A percentile compares a stretch with the other conserved stretches of the same genome.
These are phyloP conservation scores for Ammodytes dubius DNA, from an alignment of 2,113 vertebrate genomes.

Conservation along the genomic window DNA sequence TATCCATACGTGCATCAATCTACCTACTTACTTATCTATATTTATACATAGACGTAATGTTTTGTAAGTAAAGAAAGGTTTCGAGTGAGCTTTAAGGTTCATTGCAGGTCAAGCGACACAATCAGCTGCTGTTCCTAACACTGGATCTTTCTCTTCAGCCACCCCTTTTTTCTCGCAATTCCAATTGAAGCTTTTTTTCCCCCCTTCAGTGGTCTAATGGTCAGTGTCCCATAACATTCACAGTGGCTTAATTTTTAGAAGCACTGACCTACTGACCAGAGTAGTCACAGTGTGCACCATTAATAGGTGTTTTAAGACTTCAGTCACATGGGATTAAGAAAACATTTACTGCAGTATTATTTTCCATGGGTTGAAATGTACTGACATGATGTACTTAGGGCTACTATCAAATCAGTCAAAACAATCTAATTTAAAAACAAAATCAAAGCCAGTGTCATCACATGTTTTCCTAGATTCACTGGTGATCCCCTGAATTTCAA, in stretches of 20 bases:
- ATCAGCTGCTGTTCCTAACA: slow-evolving; percentile 51
- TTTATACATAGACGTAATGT: background rate
- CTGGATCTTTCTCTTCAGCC: slow-evolving; percentile 43
- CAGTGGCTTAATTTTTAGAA: slow-evolving; percentile 23
- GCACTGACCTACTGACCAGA: slow-evolving; percentile 12
- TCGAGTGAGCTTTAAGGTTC: slow-evolving; percentile 17
- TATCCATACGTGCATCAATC: background rate
- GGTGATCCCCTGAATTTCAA: background rate
- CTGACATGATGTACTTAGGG: background rate
- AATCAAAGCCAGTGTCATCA: background rate
- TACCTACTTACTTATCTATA: background rate
- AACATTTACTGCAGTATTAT: background rate
- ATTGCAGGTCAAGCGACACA: slow-evolving; percentile 41
- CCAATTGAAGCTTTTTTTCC: background rate
- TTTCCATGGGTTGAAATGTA: background rate
- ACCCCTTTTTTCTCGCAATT: slow-evolving; percentile 23
- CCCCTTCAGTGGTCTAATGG: background rate
- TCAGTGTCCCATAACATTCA: slow-evolving; percentile 40
- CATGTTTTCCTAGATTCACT: no score
- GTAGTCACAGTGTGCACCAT: background rate
- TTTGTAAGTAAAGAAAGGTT: slow-evolving; percentile 8
- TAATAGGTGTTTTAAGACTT: slow-evolving; percentile 11
- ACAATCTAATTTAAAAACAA: background rate
- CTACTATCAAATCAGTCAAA: background rate
- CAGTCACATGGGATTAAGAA: background rate